Percentiles rank a stretch among this genome's conserved stretches.
These are phyloP conservation scores for Meloidogyne exigua DNA, from an alignment of 1,140 invertebrate species.

Conservation along the genomic window DNA sequence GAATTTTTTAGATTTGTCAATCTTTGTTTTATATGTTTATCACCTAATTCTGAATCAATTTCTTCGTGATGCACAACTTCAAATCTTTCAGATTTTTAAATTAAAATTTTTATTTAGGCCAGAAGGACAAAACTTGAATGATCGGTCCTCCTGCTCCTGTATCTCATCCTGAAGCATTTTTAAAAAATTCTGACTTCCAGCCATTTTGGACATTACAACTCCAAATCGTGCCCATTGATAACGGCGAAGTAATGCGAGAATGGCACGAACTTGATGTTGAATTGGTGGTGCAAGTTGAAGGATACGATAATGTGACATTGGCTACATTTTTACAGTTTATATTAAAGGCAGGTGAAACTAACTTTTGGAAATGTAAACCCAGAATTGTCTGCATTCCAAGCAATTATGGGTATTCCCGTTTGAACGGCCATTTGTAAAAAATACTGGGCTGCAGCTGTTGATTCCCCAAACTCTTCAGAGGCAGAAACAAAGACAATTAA, in stretches of 20 bases:
- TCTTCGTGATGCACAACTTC: constrained; percentile 54
- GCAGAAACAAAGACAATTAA: constrained; percentile 57
- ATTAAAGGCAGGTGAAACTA: not conserved
- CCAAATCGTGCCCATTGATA: constrained; percentile 59
- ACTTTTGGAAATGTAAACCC: constrained; percentile 53
- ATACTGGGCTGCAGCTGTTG: constrained; percentile 54
- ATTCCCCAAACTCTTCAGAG: constrained; percentile 44
- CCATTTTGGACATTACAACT: constrained; percentile 58
- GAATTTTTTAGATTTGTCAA: constrained; percentile 76
- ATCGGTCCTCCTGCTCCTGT: constrained; percentile 40
- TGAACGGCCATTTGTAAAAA: constrained; percentile 56
- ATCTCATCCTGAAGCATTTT: constrained; percentile 49
- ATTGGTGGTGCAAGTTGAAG: constrained; percentile 63
- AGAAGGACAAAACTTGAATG: constrained; percentile 37
- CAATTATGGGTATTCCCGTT: constrained; percentile 61
- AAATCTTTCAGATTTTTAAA: constrained; percentile 38
- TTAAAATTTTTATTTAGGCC: not conserved
- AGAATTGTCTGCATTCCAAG: constrained; percentile 62
- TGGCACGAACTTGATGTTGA: constrained; percentile 58
- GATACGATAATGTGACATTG: constrained; percentile 46
- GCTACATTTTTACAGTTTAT: constrained; percentile 35
- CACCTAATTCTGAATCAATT: constrained; percentile 42
- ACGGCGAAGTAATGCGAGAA: constrained; percentile 53
- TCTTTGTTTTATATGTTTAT: constrained; percentile 37
- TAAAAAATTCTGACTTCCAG: constrained; percentile 48